phyloP scores from a whole-genome alignment of 2,797 vertebrate genomes.

The Melanotaenia parkinsoni region DNA sequence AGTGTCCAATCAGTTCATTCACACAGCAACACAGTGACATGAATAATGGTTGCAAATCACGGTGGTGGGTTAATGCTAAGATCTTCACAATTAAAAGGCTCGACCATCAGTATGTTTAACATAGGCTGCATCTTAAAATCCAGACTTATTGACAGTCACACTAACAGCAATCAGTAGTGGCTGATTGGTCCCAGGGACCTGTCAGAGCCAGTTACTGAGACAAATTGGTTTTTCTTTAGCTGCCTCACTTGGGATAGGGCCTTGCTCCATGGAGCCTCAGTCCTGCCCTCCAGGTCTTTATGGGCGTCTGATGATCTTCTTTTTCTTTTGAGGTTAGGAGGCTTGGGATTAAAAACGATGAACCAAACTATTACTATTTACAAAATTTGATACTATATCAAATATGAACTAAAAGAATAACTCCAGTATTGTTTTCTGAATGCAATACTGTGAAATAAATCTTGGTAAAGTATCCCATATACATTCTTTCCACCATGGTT shows the following conservation, averaged over 20 bases:
- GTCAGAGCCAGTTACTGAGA: slow-evolving; percentile 66
- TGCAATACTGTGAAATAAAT: too few relatives aligned
- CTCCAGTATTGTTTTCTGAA: neutral
- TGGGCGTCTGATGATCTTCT: slow-evolving; percentile 30
- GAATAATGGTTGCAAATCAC: neutral
- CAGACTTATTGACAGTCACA: slow-evolving; percentile 30
- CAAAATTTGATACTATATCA: neutral
- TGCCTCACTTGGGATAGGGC: slow-evolving; percentile 3
- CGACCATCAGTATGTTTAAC: neutral
- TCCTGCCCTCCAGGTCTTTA: slow-evolving; percentile 31
- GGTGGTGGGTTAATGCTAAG: neutral
- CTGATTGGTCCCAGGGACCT: slow-evolving; percentile 43
- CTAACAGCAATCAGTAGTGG: slow-evolving; percentile 26
- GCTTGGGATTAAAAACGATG: slow-evolving; percentile 12
- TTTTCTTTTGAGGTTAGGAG: slow-evolving; percentile 32
- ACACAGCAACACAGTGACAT: neutral
- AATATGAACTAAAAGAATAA: neutral
- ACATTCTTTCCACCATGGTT: too few relatives aligned
- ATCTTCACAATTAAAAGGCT: neutral
- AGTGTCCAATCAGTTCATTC: neutral
- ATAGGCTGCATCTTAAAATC: neutral
- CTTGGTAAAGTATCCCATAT: too few relatives aligned
- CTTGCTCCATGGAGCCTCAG: slow-evolving; percentile 39
- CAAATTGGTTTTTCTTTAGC: slow-evolving; percentile 59
- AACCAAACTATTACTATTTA: neutral